These are phyloP conservation scores for Takifugu flavidus DNA, from an alignment of 2,113 vertebrate species.

Conservation along the genomic window DNA sequence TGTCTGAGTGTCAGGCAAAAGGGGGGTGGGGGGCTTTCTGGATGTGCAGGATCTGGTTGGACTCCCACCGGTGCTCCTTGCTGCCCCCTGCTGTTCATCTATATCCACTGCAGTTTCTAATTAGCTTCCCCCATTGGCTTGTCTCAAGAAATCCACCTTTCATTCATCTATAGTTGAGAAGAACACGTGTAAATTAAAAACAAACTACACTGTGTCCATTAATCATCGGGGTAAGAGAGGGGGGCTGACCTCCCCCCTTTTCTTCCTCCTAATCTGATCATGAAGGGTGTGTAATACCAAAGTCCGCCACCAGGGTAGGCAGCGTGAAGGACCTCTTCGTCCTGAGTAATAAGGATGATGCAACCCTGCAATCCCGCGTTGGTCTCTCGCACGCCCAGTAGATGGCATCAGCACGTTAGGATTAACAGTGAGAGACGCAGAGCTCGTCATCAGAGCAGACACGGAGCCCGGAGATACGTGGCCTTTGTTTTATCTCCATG, in stretches of 20 bases:
- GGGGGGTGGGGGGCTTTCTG: background rate
- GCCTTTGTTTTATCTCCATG: background rate
- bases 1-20: background rate
- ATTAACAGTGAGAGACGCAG: constrained; percentile 27
- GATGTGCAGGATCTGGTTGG: constrained; percentile 44
- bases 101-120: constrained; percentile 26
- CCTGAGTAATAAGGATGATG: constrained; percentile 35
- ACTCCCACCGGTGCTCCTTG: constrained; percentile 22
- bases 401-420: constrained; percentile 69
- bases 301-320: constrained; percentile 12
- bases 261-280: background rate
- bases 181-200: constrained; percentile 4
- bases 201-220: background rate
- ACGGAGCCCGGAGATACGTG: background rate
- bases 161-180: constrained; percentile 23
- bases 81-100: constrained; percentile 51
- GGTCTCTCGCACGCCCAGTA: constrained; percentile 60
- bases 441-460: background rate
- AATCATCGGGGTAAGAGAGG: background rate
- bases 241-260: background rate
- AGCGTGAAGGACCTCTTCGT: background rate
- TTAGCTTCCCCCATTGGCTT: constrained; percentile 11
- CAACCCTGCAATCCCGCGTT: constrained; percentile 38
- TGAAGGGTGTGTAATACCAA: constrained; percentile 2
- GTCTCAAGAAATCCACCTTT: constrained; percentile 11